These are phyloP conservation scores for Xiphias gladius DNA, from an alignment of 2,113 vertebrate species.

Conservation along the genomic window DNA sequence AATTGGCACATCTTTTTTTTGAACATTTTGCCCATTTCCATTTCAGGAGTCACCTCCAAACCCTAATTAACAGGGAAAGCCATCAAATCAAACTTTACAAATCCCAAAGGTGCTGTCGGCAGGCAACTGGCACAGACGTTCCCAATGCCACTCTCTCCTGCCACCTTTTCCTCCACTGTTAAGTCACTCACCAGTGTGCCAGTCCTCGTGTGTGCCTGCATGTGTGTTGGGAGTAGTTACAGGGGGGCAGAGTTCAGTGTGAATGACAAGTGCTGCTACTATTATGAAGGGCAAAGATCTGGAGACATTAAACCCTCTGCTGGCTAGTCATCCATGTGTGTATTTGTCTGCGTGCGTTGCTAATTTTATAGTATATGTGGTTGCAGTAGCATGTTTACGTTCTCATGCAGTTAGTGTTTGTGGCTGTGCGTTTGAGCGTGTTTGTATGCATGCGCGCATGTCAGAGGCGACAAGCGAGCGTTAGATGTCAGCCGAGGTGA, in stretches of 20 bases:
- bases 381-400: slow-evolving; percentile 37
- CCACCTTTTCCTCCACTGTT: slow-evolving; percentile 60
- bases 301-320: slow-evolving; percentile 67
- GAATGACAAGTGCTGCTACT: slow-evolving; percentile 61
- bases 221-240: slow-evolving; percentile 25
- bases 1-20: slow-evolving; percentile 81
- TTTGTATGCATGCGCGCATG: slow-evolving; percentile 68
- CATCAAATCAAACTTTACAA: slow-evolving; percentile 83
- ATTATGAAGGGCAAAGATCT: slow-evolving; percentile 64
- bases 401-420: slow-evolving; percentile 35
- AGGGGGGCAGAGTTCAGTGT: slow-evolving; percentile 59
- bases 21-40: slow-evolving; percentile 80
- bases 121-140: slow-evolving; percentile 76
- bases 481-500: slow-evolving; percentile 78
- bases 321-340: slow-evolving; percentile 58
- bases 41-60: slow-evolving; percentile 83
- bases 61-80: slow-evolving; percentile 82
- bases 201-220: slow-evolving; percentile 5
- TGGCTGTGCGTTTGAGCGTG: slow-evolving; percentile 35
- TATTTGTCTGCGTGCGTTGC: slow-evolving; percentile 41
- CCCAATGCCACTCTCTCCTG: slow-evolving; percentile 64
- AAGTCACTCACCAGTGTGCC: slow-evolving; percentile 47
- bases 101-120: slow-evolving; percentile 76
- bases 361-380: slow-evolving; percentile 47
- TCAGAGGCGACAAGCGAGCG: slow-evolving; percentile 70